Percentiles rank a stretch among this genome's conserved stretches.
These are phyloP conservation scores for Rhynchonycteris naso DNA, from an alignment of 2,797 vertebrate genomes.

Conservation along the genomic window DNA sequence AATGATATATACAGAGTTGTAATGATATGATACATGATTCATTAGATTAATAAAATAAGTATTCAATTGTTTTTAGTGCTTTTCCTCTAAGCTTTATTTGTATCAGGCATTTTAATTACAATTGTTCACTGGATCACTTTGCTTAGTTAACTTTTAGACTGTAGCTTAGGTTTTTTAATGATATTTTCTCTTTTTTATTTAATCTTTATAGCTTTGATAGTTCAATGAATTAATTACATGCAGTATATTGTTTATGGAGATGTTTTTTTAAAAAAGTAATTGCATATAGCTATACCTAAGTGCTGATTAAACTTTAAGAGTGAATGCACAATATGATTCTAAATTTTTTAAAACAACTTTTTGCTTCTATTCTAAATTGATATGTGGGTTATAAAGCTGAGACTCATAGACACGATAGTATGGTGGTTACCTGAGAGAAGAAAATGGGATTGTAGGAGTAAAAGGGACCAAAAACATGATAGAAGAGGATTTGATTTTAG, in stretches of 20 bases:
- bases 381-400: not conserved
- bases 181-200: conserved; percentile 96
- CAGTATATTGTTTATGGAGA: conserved; percentile 88
- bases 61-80: conserved; percentile 95
- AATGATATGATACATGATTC: conserved; percentile 99
- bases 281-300: conserved; percentile 84
- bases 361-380: conserved; percentile 63
- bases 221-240: conserved; percentile 96
- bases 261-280: conserved; percentile 86
- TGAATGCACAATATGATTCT: conserved; percentile 77
- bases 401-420: no score
- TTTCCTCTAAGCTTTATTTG: conserved; percentile 94
- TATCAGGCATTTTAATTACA: conserved; percentile 97
- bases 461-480: no score
- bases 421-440: no score
- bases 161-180: conserved; percentile 92
- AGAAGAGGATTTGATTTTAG: no score
- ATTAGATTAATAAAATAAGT: conserved; percentile 99
- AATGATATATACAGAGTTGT: conserved; percentile 99
- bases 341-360: conserved; percentile 72
- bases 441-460: no score
- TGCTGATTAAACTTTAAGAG: conserved; percentile 85
- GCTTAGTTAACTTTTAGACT: conserved; percentile 99
- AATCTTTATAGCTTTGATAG: conserved; percentile 96
- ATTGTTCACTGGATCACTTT: conserved; percentile 97